Percentiles rank a stretch among this genome's conserved stretches.
Conservation (phyloP, 1,140 invertebrate genomes). For the Alviniconcha marisindica region DNA sequence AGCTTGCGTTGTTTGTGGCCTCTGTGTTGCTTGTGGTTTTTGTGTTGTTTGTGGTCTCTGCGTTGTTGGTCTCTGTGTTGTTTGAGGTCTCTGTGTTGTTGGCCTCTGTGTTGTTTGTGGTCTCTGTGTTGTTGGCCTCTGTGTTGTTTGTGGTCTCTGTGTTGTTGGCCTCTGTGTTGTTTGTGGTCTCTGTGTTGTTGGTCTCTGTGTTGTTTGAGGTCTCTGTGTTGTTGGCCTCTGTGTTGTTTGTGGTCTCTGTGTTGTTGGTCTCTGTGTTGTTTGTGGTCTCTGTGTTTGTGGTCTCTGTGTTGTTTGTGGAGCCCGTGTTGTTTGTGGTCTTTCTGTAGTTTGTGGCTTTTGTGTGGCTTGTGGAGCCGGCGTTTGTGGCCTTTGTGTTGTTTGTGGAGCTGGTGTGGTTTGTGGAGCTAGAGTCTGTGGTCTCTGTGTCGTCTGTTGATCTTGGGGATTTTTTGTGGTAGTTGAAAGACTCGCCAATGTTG, state of each 20-base stretch:
- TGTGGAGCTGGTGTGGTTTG: conserved; percentile 9
- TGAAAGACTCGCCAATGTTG: too few species aligned
- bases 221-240: neutral
- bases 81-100: too few species aligned
- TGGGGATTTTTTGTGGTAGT: too few species aligned
- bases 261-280: conserved; percentile 14
- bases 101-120: too few species aligned
- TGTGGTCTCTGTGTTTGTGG: conserved; percentile 10
- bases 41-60: neutral
- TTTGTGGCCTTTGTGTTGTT: conserved; percentile 13
- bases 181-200: neutral
- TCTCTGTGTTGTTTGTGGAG: neutral
- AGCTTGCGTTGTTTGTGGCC: neutral
- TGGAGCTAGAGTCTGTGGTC: neutral
- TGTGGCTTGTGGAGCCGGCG: neutral
- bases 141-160: neutral
- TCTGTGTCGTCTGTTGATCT: neutral
- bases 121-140: neutral
- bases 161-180: neutral
- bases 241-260: neutral
- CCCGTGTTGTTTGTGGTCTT: neutral
- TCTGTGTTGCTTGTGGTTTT: neutral
- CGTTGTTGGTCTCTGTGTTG: neutral
- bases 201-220: neutral
- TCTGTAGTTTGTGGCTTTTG: neutral